These are phyloP conservation scores for Himantopus leucocephalus DNA, from an alignment of 2,113 vertebrate genomes.

Conservation along the genomic window DNA sequence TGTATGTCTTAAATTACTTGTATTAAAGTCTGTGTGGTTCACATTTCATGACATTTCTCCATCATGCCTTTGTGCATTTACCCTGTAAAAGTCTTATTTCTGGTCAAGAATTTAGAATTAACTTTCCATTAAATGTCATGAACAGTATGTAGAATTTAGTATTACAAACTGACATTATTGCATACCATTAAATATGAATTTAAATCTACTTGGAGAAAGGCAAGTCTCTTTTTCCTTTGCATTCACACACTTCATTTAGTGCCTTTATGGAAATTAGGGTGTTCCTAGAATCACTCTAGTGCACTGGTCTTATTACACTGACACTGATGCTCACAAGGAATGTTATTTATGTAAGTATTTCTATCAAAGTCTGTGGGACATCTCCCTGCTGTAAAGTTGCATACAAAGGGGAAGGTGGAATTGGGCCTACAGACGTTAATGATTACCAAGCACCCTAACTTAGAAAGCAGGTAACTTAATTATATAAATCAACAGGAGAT, in stretches of 20 bases:
- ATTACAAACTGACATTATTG: neutral
- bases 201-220: neutral
- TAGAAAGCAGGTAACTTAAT: slow-evolving; percentile 56
- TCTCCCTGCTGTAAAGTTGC: neutral
- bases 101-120: neutral
- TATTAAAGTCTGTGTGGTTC: neutral
- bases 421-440: neutral
- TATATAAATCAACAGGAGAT: slow-evolving; percentile 63
- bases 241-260: neutral
- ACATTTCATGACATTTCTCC: neutral
- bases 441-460: slow-evolving; percentile 6
- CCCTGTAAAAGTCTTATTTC: neutral
- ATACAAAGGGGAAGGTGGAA: neutral
- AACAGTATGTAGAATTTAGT: neutral
- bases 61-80: neutral
- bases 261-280: neutral
- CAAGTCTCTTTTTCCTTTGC: neutral
- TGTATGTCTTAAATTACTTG: neutral
- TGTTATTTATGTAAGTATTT: neutral
- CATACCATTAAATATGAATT: neutral
- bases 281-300: neutral
- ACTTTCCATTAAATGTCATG: neutral
- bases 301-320: neutral
- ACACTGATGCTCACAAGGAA: neutral
- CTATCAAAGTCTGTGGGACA: neutral